Base-by-base conservation (phyloP, 2,888 invertebrate species). In the Aleiodes alternator region DNA sequence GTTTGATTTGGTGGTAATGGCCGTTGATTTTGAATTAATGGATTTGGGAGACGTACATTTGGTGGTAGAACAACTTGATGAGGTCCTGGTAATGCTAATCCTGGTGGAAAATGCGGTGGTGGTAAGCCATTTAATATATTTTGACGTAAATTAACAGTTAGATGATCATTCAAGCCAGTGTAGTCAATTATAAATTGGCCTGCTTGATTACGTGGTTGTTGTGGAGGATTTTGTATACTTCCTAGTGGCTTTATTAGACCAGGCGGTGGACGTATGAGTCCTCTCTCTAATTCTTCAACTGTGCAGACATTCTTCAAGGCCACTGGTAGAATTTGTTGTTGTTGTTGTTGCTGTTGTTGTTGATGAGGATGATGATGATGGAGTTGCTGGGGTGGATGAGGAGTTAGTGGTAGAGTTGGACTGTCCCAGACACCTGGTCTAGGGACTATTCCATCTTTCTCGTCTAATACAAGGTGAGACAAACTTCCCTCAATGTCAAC, bases 261-360 rank as follows among this genome's bases (percentile, higher is more conserved):
- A 43, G 85, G 84, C 38, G 84, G 85, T 14, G 90, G 90, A 73
- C 90, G 88, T 0, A 94, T 91, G 72, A 95, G 89, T 81, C 93
- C 93, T 56, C 94, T 91, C 85, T 95, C 95, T 84, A 95, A 81
- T 86, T 95, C 95, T 84, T 95, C 94, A 8, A 95, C 94, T 0
- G 94, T 94, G 86, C 94, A 93, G 56, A 93, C 93, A 90, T 94
- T 94, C 86, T 93, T 93, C 71, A 92, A 87, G 31, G 84, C 68
- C 12, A 82, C 55, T 69, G 83, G 76, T 9, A 84, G 55, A 8
- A 82, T 75, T 16, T 70, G 79, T 66, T 82, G 78, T 73, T 80
- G 82, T 38, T 82, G 73, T 76, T 82, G 81, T 48, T 80, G 77
- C n/a, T 68, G 79, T 66, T 82, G 78, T 23, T 23, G n/a, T 72